These are phyloP conservation scores for Drosophila nikananu DNA, from an alignment of 1,140 invertebrate genomes.

Conservation along the genomic window DNA sequence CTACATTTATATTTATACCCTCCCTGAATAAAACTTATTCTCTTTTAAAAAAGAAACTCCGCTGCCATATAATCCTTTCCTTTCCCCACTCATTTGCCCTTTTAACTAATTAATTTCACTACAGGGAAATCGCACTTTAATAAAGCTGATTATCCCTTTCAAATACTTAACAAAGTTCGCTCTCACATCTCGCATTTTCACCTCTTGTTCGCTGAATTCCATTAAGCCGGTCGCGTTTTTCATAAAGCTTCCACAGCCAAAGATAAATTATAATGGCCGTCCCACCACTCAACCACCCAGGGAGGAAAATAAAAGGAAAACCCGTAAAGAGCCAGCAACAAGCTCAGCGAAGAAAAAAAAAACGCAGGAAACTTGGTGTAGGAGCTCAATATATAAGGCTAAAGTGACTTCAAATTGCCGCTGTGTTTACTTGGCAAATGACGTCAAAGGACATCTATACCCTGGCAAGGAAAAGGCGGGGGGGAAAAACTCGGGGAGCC, in stretches of 20 bases:
- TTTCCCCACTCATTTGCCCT: not conserved
- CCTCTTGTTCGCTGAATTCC: slow-evolving; percentile 13
- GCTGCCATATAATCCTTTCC: no score
- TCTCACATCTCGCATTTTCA: not conserved
- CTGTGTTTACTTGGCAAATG: slow-evolving; percentile 66
- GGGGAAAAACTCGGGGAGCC: slow-evolving; percentile 4
- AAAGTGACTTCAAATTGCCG: slow-evolving; percentile 55
- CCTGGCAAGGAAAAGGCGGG: slow-evolving; percentile 3
- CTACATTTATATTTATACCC: no score
- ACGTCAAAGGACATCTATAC: slow-evolving; percentile 67
- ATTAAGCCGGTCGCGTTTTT: slow-evolving; percentile 27
- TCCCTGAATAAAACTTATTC: no score
- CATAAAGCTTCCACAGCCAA: slow-evolving; percentile 14
- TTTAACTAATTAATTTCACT: slow-evolving; percentile 15
- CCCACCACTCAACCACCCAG: slow-evolving; percentile 13
- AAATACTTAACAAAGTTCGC: not conserved
- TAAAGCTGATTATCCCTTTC: not conserved
- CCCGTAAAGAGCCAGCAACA: not conserved
- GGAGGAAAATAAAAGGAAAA: slow-evolving; percentile 13
- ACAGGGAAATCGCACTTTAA: not conserved
- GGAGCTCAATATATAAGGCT: slow-evolving; percentile 57
- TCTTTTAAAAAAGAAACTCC: not conserved
- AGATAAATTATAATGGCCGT: slow-evolving; percentile 28
- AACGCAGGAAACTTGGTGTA: slow-evolving; percentile 32
- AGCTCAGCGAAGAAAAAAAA: slow-evolving; percentile 1